Percentiles rank a stretch among this genome's conserved stretches.
Evolutionary conservation across 2,797 vertebrate genomes (phyloP).

Genomic region (Sciurus carolinensis): DNA sequence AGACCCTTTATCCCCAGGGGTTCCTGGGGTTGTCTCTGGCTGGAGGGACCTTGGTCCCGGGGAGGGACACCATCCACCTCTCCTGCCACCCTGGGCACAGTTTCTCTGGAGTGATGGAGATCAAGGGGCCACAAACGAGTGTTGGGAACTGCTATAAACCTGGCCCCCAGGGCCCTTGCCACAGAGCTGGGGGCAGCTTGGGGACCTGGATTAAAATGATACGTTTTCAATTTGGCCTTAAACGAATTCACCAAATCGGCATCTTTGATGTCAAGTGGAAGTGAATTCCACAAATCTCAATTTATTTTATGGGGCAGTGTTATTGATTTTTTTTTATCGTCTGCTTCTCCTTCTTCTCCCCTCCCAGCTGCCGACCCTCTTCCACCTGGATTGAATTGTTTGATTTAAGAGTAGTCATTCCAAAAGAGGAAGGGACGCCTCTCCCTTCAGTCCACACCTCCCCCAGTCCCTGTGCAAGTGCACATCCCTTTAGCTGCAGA

Average conservation of each 20-base stretch:
- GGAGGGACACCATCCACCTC: not conserved
- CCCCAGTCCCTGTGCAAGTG: not conserved
- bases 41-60: not conserved
- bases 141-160: not conserved
- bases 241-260: constrained; percentile 86
- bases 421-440: constrained; percentile 74
- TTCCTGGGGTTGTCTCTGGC: not conserved
- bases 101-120: not conserved
- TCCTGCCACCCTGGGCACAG: not conserved
- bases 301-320: constrained; percentile 90
- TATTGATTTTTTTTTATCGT: constrained; percentile 91
- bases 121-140: not conserved
- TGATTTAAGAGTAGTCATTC: constrained; percentile 90
- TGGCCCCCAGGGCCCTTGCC: constrained; percentile 15
- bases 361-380: constrained; percentile 83
- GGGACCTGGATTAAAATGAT: constrained; percentile 53
- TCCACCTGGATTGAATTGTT: constrained; percentile 88
- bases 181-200: not conserved
- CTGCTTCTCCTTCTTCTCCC: constrained; percentile 83
- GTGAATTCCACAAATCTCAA: constrained; percentile 89
- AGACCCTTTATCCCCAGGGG: not conserved
- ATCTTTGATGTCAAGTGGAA: constrained; percentile 87
- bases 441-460: constrained; percentile 32
- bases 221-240: constrained; percentile 86
- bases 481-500: not conserved